Evolutionary conservation across 2,888 invertebrate species (phyloP), one percentile per base, ranked within the genome.

Genomic region (Hylaea fasciaria): DNA sequence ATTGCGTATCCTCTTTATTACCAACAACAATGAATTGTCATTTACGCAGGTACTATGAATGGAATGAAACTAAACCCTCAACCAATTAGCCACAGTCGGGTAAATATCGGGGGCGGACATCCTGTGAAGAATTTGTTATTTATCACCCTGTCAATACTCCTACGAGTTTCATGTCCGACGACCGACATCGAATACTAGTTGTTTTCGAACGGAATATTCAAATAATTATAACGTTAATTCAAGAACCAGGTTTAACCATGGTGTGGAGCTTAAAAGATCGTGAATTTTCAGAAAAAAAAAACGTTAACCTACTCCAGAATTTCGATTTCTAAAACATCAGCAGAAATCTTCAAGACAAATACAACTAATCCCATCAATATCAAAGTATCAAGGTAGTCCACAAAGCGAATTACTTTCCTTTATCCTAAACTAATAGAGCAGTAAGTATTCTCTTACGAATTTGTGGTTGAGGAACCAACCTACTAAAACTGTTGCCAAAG

Each of bases 341-440:
- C 56, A 47, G 57, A 57, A 62, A 54, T 32, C 29, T 13, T 13
- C 14, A 56, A 57, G 57, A 64, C 59, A 65, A 65, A 69, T 65
- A 64, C 62, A 67, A 69, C 65, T 67, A 65, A 65, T 69, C 64
- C 69, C 64, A 69, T 69, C 65, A 69, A 67, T 69, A 69, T 62
- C 59, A 48, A 66, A 69, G 66, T 66, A 69, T 66, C 64, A 65
- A 65, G 64, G 65, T 64, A 58, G 56, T 57, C 59, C 66, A 63
- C 65, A 69, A 67, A 65, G 67, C 65, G 70, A 70, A 71, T 70
- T 69, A 68, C 67, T 69, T 65, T 66, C 68, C 57, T 57, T 62
- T 63, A 62, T 60, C 59, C 62, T 53, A 59, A 54, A 58, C 60
- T 28, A 45, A 49, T 50, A n/a, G 12, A 40, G 29, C 49, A 59